Evolutionary conservation across 2,888 invertebrate species (phyloP), one percentile per base, ranked within the genome.

Genomic region (Sinopyrophorus schimmeli): DNA sequence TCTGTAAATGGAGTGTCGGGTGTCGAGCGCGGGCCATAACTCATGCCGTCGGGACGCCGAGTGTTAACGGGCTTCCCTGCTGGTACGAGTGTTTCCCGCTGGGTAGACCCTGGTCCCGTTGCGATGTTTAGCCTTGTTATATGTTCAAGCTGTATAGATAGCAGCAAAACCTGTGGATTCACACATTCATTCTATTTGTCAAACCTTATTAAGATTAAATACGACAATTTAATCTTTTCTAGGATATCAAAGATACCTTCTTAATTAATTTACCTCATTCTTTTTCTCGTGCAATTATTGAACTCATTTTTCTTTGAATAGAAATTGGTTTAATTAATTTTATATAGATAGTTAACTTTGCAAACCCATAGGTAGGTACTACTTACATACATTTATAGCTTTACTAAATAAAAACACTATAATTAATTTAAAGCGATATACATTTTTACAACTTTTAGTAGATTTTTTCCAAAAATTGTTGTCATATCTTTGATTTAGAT

Each of bases 1-100:
- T 77, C 77, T 77, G 76, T 77, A 77, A 78, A 78, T 77, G 76
- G 77, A 77, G 77, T 77, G 74, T 73, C 74, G 73, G 73, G 69
- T 68, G 70, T 71, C 72, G 68, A 69, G 73, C 65, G 66, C 67
- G 70, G 67, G 68, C 74, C 73, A 77, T 78, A 78, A 78, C 70
- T 78, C 77, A 78, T 71, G 68, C 62, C 69, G 64, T 64, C 67
- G 67, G 66, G 68, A 68, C 67, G 68, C 62, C 60, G 61, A 58
- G 57, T 60, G 65, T 66, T 66, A 67, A 68, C 66, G 63, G 62
- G 66, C 62, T 58, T 62, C 64, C 66, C 66, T 61, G 66, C 63
- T 58, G 66, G 61, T 62, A 57, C 60, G 61, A 63, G 58, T 57
- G 62, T 62, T 62, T 66, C 67, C 67, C 64, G 67, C 68, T 66